Percentiles rank a stretch among this genome's conserved stretches.
Conservation (phyloP, 2,888 invertebrate species). For the Meganola albula region DNA sequence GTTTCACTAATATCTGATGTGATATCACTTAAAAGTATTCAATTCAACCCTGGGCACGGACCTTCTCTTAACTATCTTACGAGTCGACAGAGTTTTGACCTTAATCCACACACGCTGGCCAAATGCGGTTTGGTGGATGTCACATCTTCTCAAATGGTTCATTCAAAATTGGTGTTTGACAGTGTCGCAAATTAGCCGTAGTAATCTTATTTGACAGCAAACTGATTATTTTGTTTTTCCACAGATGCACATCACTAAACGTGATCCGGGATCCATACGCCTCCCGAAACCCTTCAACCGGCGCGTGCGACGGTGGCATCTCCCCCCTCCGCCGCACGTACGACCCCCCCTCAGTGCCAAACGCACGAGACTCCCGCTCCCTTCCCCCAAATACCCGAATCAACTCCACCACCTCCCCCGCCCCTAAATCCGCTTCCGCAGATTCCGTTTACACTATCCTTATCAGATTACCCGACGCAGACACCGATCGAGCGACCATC, state of each 20-base stretch:
- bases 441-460: conserved; percentile 95
- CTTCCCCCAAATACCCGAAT: conserved; percentile 80
- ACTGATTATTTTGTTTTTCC: conserved; percentile 13
- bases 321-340: conserved; percentile 70
- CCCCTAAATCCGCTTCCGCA: conserved; percentile 79
- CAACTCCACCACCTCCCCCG: conserved; percentile 74
- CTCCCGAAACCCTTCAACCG: conserved; percentile 70
- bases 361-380: conserved; percentile 79
- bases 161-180: no score
- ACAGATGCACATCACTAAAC: conserved; percentile 88
- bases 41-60: no score
- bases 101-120: no score
- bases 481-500: conserved; percentile 85
- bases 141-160: no score
- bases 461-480: conserved; percentile 86
- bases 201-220: no score
- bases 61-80: no score
- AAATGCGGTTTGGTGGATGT: no score
- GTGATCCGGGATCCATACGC: conserved; percentile 87
- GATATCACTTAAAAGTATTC: no score
- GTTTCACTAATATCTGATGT: no score
- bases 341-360: conserved; percentile 58
- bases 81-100: no score
- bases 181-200: no score
- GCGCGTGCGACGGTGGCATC: conserved; percentile 62